A percentile compares a stretch with the other conserved stretches of the same genome.
Conservation (phyloP, 92 coral and sea anemone species). For the Zoanthus sociatus region DNA sequence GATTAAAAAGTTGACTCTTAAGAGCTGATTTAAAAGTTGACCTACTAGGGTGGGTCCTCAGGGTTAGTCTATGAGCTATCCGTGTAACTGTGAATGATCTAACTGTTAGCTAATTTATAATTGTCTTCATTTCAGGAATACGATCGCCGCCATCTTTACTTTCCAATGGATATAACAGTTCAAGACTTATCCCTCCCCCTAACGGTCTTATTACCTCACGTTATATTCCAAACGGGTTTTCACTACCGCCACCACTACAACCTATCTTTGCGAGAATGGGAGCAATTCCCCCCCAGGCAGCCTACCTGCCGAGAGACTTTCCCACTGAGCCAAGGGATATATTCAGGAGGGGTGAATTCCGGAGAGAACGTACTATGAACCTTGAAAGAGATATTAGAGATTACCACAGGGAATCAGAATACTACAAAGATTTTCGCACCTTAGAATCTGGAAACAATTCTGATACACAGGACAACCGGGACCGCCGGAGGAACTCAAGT, state of each 20-base stretch:
- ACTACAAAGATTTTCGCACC: background rate
- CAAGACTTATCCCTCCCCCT: slow-evolving; percentile 34
- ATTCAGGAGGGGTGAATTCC: slow-evolving; percentile 31
- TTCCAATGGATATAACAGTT: slow-evolving; percentile 20
- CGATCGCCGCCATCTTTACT: slow-evolving; percentile 28
- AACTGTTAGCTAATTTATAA: background rate
- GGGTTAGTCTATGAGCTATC: too few relatives aligned
- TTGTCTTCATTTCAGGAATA: slow-evolving; percentile 15
- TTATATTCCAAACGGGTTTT: slow-evolving; percentile 15
- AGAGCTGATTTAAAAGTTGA: too few relatives aligned
- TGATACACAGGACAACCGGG: background rate
- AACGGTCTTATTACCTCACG: slow-evolving; percentile 45
- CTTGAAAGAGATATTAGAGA: slow-evolving; percentile 23
- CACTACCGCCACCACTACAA: slow-evolving; percentile 39
- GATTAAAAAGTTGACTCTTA: too few relatives aligned
- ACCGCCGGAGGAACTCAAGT: slow-evolving; percentile 6
- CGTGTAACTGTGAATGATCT: background rate
- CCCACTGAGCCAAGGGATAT: slow-evolving; percentile 45
- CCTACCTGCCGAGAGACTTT: slow-evolving; percentile 36
- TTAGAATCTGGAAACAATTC: background rate
- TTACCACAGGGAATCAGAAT: background rate
- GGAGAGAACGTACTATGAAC: slow-evolving; percentile 46
- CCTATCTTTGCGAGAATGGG: slow-evolving; percentile 39
- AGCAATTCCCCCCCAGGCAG: slow-evolving; percentile 38
- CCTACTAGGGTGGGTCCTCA: too few relatives aligned